Evolutionary conservation across 2,797 vertebrate species (phyloP), one percentile per base, ranked within the genome.

Genomic region (Salarias fasciatus): DNA sequence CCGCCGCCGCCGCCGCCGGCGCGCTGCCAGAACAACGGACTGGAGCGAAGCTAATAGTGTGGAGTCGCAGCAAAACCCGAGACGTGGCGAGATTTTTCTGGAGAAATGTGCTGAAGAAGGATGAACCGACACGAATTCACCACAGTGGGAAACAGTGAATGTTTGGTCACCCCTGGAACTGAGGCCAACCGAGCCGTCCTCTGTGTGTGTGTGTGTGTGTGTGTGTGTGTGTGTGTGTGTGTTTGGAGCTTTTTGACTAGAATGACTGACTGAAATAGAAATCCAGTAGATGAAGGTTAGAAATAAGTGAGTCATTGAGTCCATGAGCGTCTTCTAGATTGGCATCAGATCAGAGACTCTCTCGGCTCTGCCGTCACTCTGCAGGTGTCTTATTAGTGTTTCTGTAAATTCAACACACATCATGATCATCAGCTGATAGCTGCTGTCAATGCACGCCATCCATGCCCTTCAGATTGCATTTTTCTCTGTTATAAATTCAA

Each of bases 1-100:
- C 67, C 82, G 79, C 82, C 72, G 69, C 73, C 59, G 75, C n/a
- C 67, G 68, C 67, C 82, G 79, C 82, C 72, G 69, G 73, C 59
- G 75, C n/a, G 74, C 77, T 46, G 69, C 68, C 79, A 88, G 63
- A 66, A 63, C 59, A 82, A 77, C 86, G 60, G 51, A 80, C 55
- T 53, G 57, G 63, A 84, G 72, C 71, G 62, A 79, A 82, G 84
- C 55, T 60, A 57, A 73, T 35, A 63, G 73, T 50, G 69, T 75
- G 79, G 75, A 73, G 50, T 82, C 58, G 56, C 64, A 69, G 77
- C 68, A 46, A 43, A 43, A 78, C 64, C 65, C 55, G 58, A 80
- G 75, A 72, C 48, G 45, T 43, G 29, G 4, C 11, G 18, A 55
- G 49, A 69, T 64, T 57, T 58, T 60, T 61, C 67, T 67, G 72